Percentiles rank a stretch among this genome's conserved stretches.
These are phyloP conservation scores for Ammospiza caudacuta DNA, from an alignment of 2,113 vertebrate species.

Conservation along the genomic window DNA sequence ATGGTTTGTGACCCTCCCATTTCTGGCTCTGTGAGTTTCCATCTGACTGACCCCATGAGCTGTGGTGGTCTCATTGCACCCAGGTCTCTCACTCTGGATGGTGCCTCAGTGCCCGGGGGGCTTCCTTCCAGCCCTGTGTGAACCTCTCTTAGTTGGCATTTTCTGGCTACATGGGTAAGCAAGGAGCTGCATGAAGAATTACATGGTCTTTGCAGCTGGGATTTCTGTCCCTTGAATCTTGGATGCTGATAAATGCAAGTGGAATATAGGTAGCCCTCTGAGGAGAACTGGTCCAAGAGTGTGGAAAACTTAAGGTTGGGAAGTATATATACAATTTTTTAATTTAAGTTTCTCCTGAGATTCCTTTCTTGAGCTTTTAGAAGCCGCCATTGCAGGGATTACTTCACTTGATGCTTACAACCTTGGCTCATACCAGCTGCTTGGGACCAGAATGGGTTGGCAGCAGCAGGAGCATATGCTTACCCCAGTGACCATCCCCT, in stretches of 20 bases:
- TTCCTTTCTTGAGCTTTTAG: background rate
- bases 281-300: background rate
- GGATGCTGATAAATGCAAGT: background rate
- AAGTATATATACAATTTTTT: background rate
- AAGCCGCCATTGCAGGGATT: background rate
- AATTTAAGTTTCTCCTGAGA: background rate
- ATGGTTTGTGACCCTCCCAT: background rate
- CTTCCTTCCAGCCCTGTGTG: background rate
- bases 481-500: background rate
- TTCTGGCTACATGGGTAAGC: background rate
- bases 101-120: background rate
- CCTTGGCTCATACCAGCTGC: background rate
- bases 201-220: background rate
- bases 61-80: background rate
- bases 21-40: background rate
- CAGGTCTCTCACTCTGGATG: background rate
- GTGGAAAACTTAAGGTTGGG: background rate
- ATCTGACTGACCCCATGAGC: background rate
- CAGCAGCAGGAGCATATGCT: fast-evolving
- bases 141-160: background rate
- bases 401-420: background rate
- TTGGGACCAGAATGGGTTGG: background rate
- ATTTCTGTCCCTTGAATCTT: background rate
- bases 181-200: background rate
- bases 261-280: background rate